Conservation (phyloP, 2,113 vertebrate genomes). For the Rhizomys pruinosus region DNA sequence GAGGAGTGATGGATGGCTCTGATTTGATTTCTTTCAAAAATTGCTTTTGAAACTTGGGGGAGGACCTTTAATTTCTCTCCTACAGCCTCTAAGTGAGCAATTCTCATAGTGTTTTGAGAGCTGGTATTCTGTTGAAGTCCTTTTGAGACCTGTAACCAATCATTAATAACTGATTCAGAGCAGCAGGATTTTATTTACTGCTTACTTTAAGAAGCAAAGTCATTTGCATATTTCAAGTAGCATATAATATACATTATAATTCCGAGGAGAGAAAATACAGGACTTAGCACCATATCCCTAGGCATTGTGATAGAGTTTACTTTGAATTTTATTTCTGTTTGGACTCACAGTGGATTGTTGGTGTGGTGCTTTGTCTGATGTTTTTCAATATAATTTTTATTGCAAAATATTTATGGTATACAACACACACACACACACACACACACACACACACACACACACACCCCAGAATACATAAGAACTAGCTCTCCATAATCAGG, state of each 20-base stretch:
- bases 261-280: background rate
- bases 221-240: background rate
- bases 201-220: background rate
- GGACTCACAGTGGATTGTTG: background rate
- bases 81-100: background rate
- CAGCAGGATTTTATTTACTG: background rate
- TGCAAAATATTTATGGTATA: background rate
- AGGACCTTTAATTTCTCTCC: constrained; percentile 29
- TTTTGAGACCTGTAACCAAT: background rate
- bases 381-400: constrained; percentile 6
- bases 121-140: background rate
- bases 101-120: background rate
- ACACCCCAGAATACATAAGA: background rate
- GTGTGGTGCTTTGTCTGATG: background rate
- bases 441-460: background rate
- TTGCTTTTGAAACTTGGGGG: constrained; percentile 49
- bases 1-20: background rate
- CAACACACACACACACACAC: background rate
- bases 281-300: background rate
- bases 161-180: background rate
- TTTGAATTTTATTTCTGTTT: background rate
- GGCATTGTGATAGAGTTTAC: background rate
- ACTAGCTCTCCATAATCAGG: background rate
- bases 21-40: constrained; percentile 44
- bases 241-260: background rate